phyloP scores from a whole-genome alignment of 2,888 invertebrate species.

The Kuschelorhynchus macadamiae region DNA sequence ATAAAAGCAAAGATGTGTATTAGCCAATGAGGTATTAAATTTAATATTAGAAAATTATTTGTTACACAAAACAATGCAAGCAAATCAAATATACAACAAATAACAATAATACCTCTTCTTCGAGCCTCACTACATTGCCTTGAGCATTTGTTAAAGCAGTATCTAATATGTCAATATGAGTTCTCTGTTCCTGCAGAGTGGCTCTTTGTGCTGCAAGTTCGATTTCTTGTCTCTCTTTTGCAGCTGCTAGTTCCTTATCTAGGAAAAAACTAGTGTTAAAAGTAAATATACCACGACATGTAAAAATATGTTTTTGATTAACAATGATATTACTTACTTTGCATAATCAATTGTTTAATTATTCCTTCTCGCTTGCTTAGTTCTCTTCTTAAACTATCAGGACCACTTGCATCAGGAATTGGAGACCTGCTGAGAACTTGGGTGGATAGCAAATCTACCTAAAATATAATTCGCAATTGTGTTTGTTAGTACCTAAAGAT shows the following conservation, averaged over 20 bases:
- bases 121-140: constrained; percentile 87
- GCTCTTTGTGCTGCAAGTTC: constrained; percentile 91
- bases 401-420: constrained; percentile 62
- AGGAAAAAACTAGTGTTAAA: constrained; percentile 37
- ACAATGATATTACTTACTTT: constrained; percentile 82
- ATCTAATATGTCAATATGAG: constrained; percentile 93
- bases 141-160: constrained; percentile 93
- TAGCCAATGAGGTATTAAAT: too few species aligned
- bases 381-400: constrained; percentile 77
- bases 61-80: too few species aligned
- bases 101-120: constrained; percentile 88
- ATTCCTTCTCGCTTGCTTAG: constrained; percentile 83
- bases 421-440: constrained; percentile 71
- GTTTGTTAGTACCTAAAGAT: too few species aligned
- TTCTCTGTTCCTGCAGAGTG: constrained; percentile 91
- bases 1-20: too few species aligned
- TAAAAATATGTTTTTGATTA: background rate
- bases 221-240: constrained; percentile 93
- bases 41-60: too few species aligned
- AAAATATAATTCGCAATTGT: too few species aligned
- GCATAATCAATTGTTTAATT: constrained; percentile 88
- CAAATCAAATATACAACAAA: too few species aligned
- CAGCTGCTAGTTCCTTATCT: constrained; percentile 91
- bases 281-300: background rate
- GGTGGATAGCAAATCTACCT: constrained; percentile 73